Evolutionary conservation across 1,140 invertebrate genomes (phyloP).

Genomic region (Pachyrhynchus sulphureomaculatus): DNA sequence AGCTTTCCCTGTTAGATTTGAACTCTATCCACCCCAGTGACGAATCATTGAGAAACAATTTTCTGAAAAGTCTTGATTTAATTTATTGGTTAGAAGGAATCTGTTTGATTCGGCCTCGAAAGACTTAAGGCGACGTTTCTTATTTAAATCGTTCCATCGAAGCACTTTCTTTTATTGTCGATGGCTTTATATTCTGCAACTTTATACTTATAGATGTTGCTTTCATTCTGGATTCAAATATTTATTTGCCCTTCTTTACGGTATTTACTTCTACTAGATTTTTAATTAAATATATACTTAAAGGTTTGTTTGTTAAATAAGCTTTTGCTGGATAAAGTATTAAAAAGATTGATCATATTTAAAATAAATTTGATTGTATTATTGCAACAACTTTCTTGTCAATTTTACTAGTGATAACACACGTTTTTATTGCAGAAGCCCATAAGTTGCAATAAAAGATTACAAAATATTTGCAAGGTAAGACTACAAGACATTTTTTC

Average conservation of each 20-base stretch:
- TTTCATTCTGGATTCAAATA: constrained; percentile 2
- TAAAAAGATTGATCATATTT: neutral
- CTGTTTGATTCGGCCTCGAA: constrained; percentile 15
- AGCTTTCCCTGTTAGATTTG: constrained; percentile 28
- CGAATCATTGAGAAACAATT: constrained; percentile 34
- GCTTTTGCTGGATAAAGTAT: constrained; percentile 14
- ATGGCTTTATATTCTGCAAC: neutral
- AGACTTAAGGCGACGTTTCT: constrained; percentile 26
- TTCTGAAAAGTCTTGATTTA: constrained; percentile 42
- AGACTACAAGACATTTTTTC: constrained; percentile 30
- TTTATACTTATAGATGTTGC: neutral
- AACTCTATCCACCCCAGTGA: constrained; percentile 30
- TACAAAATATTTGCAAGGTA: constrained; percentile 39
- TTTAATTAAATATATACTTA: constrained; percentile 9
- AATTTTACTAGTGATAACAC: neutral
- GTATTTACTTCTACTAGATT: neutral
- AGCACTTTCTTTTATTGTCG: constrained; percentile 1
- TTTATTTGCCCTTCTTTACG: constrained; percentile 1
- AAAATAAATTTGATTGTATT: neutral
- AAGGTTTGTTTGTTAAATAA: constrained; percentile 16
- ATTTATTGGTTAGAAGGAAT: constrained; percentile 27
- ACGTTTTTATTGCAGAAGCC: neutral
- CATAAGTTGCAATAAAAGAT: constrained; percentile 12
- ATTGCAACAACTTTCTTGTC: neutral
- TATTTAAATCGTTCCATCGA: constrained; percentile 21